Evolutionary conservation across 2,113 vertebrate species (phyloP), one percentile per base, ranked within the genome.

Genomic region (Leuciscus idus): DNA sequence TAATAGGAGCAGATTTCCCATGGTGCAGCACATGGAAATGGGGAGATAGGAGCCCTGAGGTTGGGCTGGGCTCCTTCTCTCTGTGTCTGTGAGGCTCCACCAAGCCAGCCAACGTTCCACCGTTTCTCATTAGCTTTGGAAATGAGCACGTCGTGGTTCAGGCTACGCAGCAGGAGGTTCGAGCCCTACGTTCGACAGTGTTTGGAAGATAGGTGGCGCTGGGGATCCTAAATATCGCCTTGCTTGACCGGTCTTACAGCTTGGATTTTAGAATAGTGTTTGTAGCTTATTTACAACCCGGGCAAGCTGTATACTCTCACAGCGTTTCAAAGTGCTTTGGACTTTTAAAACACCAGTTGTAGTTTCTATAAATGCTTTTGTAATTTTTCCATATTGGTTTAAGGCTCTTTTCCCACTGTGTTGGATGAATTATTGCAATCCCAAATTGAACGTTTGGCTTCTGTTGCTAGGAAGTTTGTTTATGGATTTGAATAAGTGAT

Each of bases 1-100:
- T 90, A 90, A 90, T 88, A 48, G 84, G 55, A 81, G 81, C 86
- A 81, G 83, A 87, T 92, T 91, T 89, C 90, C 89, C 85, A 88
- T 75, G 91, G 87, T 90, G 88, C 87, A 13, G 85, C 80, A 83
- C 76, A 85, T 90, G 88, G 90, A 85, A 89, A 91, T 90, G 66
- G 84, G 64, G 64, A 80, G 85, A 66, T 83, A 68, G 74, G 59
- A 72, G 88, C 89, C 86, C 74, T 89, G 78, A 89, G 76, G 89
- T 89, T 81, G 87, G 64, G 82, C 73, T 36, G 19, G 52, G 84
- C 68, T 87, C 76, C 83, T 46, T 33, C 82, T 88, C 81, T 84
- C 82, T 84, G 70, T 79, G 85, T 79, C 86, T 87, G 89, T 46
- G 61, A 87, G 89, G 80, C 17, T 55, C 70, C 66, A 76, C 43